Percentiles rank a stretch among this genome's conserved stretches.
These are phyloP conservation scores for Microplitis demolitor DNA, from an alignment of 1,140 invertebrate species.

Conservation along the genomic window DNA sequence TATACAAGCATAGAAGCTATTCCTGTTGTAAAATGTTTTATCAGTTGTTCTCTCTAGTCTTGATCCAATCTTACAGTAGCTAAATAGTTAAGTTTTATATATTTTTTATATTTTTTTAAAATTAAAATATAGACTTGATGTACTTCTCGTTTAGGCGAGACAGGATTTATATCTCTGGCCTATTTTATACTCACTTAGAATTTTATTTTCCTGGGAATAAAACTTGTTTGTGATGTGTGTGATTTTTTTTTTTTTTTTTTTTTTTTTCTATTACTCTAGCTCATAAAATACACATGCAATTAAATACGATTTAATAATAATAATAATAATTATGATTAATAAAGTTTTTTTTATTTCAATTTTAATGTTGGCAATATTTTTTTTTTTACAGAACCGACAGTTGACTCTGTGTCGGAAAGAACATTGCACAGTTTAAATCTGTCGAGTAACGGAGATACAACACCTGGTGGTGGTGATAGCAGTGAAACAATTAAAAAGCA, in stretches of 20 bases:
- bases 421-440: conserved; percentile 57
- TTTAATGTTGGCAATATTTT: background rate
- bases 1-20: too few relatives aligned
- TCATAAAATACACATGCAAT: background rate
- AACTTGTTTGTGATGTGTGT: background rate
- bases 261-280: too few relatives aligned
- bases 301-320: background rate
- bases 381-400: conserved; percentile 48
- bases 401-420: conserved; percentile 54
- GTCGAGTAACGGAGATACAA: conserved; percentile 53
- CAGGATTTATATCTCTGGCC: conserved; percentile 1
- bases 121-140: conserved; percentile 2
- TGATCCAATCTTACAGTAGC: conserved; percentile 1
- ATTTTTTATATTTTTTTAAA: conserved; percentile 4
- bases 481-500: conserved; percentile 48
- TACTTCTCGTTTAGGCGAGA: background rate
- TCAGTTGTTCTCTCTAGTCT: background rate
- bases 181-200: background rate
- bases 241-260: too few relatives aligned
- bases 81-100: background rate
- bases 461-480: conserved; percentile 39
- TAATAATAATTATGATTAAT: background rate
- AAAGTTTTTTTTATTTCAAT: background rate
- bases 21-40: background rate
- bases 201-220: background rate